Base-by-base conservation (phyloP, 1,140 invertebrate genomes). In the Carposina sasakii region DNA sequence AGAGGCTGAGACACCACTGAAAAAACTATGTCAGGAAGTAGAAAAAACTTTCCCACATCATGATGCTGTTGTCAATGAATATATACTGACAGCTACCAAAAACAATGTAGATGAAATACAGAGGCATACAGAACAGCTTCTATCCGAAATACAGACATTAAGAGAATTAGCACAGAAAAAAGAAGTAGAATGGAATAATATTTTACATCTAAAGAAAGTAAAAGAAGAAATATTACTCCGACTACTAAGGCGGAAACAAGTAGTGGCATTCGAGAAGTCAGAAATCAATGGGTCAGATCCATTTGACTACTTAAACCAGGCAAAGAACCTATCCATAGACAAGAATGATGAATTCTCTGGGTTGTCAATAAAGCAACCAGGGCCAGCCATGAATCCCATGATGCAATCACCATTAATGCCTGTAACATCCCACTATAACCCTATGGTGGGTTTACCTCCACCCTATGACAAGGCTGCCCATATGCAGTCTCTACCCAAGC, bases 171-270 rank as follows among this genome's bases (percentile, higher is more conserved):
- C 91, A 1, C 88, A 89, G 57, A 89, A 90, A 61, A 94, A 94
- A 71, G 93, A 94, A 85, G 87, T 90, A 52, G 93, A 95, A 76
- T 94, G 93, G 93, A 94, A 94, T 63, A 90, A 92, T 36, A 90
- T 95, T 21, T 65, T 94, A 5, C 89, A 91, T 63, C 81, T 93
- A 54, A 92, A 91, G 63, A 94, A 94, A 67, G 84, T 94, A 0
- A 94, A 94, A 79, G 93, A 95, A 69, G 92, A 94, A 66, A 89
- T 92, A 12, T 83, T 93, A 41, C 73, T 91, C 12, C 75, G 92
- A 46, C 76, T 94, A 2, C 79, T 91, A 48, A 87, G 92, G 41
- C 87, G 89, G 50, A 88, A 89, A 59, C 89, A 92, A 60, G 86
- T 92, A 4, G 63, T 89, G 52, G 73, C 76, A 0, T 84, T 78